These are phyloP conservation scores for Hypselothyrea guttata DNA, from an alignment of 2,888 invertebrate genomes.

Conservation along the genomic window DNA sequence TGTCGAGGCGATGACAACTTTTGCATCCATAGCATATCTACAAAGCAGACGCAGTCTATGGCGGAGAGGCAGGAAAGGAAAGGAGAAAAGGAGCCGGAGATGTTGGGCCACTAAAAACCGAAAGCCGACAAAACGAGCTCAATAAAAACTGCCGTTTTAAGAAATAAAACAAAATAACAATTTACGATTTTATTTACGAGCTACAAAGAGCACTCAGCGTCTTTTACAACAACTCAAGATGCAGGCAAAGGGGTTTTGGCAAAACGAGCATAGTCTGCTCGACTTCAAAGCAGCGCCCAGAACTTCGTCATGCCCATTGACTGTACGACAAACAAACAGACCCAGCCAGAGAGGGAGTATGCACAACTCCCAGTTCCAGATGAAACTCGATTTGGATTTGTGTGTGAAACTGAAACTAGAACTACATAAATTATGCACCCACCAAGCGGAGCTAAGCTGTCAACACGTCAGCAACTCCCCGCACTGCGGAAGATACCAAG, in stretches of 20 bases:
- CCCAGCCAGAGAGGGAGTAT: neutral
- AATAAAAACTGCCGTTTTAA: conserved; percentile 70
- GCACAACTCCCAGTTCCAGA: conserved; percentile 9
- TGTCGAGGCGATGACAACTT: conserved; percentile 49
- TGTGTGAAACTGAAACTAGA: conserved; percentile 32
- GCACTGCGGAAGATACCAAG: neutral
- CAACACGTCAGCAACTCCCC: conserved; percentile 48
- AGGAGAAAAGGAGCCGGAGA: conserved; percentile 8
- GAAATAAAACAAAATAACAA: conserved; percentile 75
- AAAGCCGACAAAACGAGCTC: conserved; percentile 72
- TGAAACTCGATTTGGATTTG: conserved; percentile 33
- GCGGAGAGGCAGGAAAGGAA: conserved; percentile 7
- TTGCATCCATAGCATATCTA: conserved; percentile 40
- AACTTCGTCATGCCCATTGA: conserved; percentile 69
- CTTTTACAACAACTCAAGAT: conserved; percentile 10
- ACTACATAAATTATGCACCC: conserved; percentile 69
- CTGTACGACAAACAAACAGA: conserved; percentile 44
- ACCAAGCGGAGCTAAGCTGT: conserved; percentile 65
- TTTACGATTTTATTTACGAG: conserved; percentile 77
- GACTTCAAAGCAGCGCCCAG: conserved; percentile 66
- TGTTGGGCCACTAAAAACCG: conserved; percentile 35
- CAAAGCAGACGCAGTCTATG: too few species aligned
- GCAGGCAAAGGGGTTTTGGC: conserved; percentile 21
- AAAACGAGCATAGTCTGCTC: conserved; percentile 6
- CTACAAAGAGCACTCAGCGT: conserved; percentile 29